phyloP scores from a whole-genome alignment of 2,113 vertebrate species.

The Ptychochromis oligacanthus region DNA sequence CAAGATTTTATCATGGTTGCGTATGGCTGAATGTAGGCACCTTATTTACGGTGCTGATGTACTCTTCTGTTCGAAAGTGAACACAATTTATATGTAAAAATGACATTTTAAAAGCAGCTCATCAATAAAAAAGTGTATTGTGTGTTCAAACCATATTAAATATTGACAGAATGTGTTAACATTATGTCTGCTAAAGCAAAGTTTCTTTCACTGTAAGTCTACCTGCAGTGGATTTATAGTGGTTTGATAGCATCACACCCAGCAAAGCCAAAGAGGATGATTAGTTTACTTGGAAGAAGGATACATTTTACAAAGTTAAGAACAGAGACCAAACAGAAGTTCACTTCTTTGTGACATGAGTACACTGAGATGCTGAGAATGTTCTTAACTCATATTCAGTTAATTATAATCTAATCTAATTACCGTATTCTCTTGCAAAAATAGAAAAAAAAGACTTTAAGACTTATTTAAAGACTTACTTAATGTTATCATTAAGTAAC shows the following conservation, averaged over 20 bases:
- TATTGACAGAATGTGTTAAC: not conserved
- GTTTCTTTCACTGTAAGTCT: not conserved
- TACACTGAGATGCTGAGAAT: not conserved
- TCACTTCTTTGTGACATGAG: not conserved
- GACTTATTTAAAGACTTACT: too few relatives aligned
- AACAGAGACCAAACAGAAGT: not conserved
- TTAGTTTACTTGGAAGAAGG: not conserved
- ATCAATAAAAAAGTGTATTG: not conserved
- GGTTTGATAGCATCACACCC: not conserved
- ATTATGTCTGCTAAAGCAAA: not conserved
- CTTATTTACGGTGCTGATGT: not conserved
- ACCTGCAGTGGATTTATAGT: not conserved
- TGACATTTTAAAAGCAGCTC: not conserved
- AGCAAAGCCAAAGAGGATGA: not conserved
- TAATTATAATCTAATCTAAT: not conserved
- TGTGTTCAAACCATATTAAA: not conserved
- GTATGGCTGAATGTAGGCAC: not conserved
- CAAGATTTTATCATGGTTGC: not conserved
- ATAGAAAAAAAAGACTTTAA: too few relatives aligned
- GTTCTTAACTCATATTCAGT: not conserved
- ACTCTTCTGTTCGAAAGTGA: not conserved
- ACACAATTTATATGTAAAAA: not conserved
- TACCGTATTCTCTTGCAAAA: not conserved
- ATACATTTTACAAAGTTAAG: not conserved
- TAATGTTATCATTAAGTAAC: not conserved